Evolutionary conservation across 2,113 vertebrate species (phyloP).

Genomic region (Mobula birostris): DNA sequence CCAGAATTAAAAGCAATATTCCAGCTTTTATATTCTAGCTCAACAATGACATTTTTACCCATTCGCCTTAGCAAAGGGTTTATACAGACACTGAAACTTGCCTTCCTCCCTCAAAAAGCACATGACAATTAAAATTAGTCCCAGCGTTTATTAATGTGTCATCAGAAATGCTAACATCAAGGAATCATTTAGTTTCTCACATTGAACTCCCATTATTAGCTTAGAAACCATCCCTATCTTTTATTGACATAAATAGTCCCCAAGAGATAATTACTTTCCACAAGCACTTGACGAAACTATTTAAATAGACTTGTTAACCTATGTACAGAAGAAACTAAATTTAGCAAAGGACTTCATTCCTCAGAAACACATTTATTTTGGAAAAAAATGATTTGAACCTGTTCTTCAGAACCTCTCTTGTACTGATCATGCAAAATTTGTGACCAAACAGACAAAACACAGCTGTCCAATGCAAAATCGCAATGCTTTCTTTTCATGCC

Average conservation of each 20-base stretch:
- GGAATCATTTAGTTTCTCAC: not conserved
- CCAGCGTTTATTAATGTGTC: not conserved
- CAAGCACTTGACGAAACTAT: not conserved
- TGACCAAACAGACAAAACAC: not conserved
- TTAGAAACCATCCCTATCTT: not conserved
- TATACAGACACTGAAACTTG: not conserved
- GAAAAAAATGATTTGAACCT: too few species aligned
- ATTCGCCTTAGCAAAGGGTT: not conserved
- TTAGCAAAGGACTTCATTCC: not conserved
- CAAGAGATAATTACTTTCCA: not conserved
- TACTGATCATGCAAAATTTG: too few species aligned
- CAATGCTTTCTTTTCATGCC: not conserved
- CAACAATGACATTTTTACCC: not conserved
- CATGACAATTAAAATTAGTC: not conserved
- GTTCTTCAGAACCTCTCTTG: not conserved
- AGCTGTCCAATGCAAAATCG: not conserved
- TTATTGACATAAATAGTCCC: not conserved
- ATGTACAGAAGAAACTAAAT: not conserved
- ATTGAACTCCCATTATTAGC: not conserved
- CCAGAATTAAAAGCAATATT: not conserved
- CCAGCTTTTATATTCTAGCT: not conserved
- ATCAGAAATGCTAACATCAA: not conserved
- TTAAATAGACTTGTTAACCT: not conserved
- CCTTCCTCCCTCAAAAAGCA: not conserved
- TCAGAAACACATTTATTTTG: too few species aligned